phyloP scores from a whole-genome alignment of 2,888 invertebrate genomes.

The Julus scanicus region DNA sequence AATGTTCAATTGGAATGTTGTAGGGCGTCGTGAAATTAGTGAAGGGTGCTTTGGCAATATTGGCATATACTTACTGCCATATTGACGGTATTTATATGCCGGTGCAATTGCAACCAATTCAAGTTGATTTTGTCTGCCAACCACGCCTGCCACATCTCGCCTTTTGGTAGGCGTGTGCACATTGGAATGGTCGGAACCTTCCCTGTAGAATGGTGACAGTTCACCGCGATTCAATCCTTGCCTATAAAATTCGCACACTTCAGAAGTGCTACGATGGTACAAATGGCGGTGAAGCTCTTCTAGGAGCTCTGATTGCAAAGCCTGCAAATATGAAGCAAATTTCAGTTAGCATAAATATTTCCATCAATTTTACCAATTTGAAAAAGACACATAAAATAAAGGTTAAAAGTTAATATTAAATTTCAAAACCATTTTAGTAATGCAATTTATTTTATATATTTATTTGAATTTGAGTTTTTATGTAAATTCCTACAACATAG shows the following conservation, averaged over 20 bases:
- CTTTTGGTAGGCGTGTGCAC: not conserved
- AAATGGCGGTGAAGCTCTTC: conserved; percentile 79
- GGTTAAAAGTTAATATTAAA: no score
- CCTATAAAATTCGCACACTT: conserved; percentile 70
- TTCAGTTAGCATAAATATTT: not conserved
- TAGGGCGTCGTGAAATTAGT: no score
- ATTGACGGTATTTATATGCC: conserved; percentile 54
- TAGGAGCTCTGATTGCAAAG: conserved; percentile 63
- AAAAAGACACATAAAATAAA: no score
- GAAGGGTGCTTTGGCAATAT: no score
- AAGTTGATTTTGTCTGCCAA: conserved; percentile 49
- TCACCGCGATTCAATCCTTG: conserved; percentile 70
- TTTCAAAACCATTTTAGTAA: no score
- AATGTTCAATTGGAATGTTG: no score
- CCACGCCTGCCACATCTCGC: not conserved
- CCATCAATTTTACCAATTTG: no score
- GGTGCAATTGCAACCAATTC: conserved; percentile 52
- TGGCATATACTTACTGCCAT: conserved; percentile 50
- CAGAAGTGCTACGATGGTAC: conserved; percentile 74
- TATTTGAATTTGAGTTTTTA: no score
- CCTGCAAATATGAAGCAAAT: not conserved
- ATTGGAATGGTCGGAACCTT: conserved; percentile 68
- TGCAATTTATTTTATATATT: no score
- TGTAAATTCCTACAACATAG: no score
- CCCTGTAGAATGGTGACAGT: conserved; percentile 72